A percentile compares a stretch with the other conserved stretches of the same genome.
These are phyloP conservation scores for Lepus americanus DNA, from an alignment of 2,113 vertebrate genomes.

Conservation along the genomic window DNA sequence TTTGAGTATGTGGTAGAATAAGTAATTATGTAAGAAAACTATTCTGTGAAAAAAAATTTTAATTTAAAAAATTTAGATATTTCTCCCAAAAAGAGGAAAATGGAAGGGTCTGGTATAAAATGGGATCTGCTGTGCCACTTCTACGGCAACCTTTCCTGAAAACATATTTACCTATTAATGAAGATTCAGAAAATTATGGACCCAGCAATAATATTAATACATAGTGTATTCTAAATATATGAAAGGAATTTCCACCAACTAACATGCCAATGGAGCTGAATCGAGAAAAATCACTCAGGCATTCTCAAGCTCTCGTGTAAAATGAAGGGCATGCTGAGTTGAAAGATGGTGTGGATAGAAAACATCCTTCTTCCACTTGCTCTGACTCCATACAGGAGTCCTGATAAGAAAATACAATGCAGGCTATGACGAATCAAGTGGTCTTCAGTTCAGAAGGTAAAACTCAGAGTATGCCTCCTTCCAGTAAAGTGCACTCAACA, in stretches of 20 bases:
- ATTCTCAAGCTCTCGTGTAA: background rate
- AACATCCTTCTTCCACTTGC: background rate
- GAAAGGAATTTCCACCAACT: background rate
- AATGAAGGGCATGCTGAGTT: background rate
- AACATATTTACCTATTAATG: background rate
- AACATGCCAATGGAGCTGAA: background rate
- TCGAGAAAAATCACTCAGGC: background rate
- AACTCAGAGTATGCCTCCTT: background rate
- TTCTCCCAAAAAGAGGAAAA: background rate
- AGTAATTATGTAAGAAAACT: conserved; percentile 31
- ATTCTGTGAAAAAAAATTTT: background rate
- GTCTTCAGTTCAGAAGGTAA: background rate
- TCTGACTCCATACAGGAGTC: background rate
- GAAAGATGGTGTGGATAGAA: background rate
- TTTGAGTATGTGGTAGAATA: background rate
- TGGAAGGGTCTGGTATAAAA: conserved; percentile 2
- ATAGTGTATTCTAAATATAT: background rate
- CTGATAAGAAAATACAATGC: background rate
- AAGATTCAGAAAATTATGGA: background rate
- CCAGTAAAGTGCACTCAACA: background rate
- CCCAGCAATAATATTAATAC: background rate
- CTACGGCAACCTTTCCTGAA: conserved; percentile 8
- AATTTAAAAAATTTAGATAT: conserved; percentile 1
- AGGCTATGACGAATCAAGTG: background rate
- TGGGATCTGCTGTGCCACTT: background rate